Evolutionary conservation across 2,797 vertebrate genomes (phyloP).

Genomic region (Pseudochaenichthys georgianus): DNA sequence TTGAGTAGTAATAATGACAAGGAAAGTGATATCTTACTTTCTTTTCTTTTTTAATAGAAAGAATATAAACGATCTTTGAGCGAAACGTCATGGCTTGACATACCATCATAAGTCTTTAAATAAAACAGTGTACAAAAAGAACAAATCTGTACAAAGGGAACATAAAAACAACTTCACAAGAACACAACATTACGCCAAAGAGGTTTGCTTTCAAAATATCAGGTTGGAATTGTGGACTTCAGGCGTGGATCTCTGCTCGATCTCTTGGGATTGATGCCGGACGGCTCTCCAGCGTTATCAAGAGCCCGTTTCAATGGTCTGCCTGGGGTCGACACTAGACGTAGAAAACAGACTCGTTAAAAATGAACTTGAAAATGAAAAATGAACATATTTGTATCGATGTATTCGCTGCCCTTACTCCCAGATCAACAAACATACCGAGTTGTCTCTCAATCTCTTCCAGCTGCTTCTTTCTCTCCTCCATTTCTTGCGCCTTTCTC

Average conservation of each 20-base stretch:
- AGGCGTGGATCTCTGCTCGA: neutral
- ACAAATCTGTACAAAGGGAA: neutral
- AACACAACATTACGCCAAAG: neutral
- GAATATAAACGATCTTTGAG: neutral
- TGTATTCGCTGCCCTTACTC: neutral
- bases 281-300: neutral
- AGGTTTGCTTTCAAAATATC: neutral
- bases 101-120: neutral
- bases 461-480: slow-evolving; percentile 80
- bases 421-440: slow-evolving; percentile 75
- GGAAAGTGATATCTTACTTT: neutral
- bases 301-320: slow-evolving; percentile 49
- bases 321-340: slow-evolving; percentile 46
- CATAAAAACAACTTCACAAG: rapidly evolving
- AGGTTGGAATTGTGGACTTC: neutral
- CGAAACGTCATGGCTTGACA: neutral
- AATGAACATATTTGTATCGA: neutral
- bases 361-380: neutral
- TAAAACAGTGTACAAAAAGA: neutral
- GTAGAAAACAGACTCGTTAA: slow-evolving; percentile 2
- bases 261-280: slow-evolving; percentile 32
- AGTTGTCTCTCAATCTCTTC: slow-evolving; percentile 84
- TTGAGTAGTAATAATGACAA: neutral
- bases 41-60: neutral
- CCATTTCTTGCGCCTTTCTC: slow-evolving; percentile 78